phyloP scores from a whole-genome alignment of 2,888 invertebrate species.

The Hipparchia sbordonii region DNA sequence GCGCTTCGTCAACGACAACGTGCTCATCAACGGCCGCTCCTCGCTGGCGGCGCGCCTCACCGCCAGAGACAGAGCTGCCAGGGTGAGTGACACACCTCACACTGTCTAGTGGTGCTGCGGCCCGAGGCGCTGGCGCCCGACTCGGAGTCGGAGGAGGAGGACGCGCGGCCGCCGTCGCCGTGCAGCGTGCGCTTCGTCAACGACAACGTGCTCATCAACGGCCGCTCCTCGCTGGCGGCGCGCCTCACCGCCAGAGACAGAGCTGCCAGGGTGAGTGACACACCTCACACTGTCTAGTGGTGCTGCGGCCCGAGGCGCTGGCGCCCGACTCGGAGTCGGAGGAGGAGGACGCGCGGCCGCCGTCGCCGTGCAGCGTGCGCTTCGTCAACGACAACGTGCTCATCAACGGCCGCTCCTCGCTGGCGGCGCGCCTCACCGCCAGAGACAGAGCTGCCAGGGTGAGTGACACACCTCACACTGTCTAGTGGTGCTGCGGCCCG shows the following conservation, averaged over 20 bases:
- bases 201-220: constrained; percentile 95
- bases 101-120: constrained; percentile 69
- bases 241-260: constrained; percentile 63
- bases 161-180: constrained; percentile 85
- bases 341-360: constrained; percentile 67
- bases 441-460: constrained; percentile 82
- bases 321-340: constrained; percentile 56
- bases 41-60: constrained; percentile 86
- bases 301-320: constrained; percentile 83
- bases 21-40: constrained; percentile 95
- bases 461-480: constrained; percentile 30
- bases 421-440: constrained; percentile 81
- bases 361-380: constrained; percentile 91
- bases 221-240: constrained; percentile 90
- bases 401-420: constrained; percentile 94
- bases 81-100: constrained; percentile 70
- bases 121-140: constrained; percentile 82
- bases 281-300: too few species aligned
- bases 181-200: constrained; percentile 93
- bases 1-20: constrained; percentile 92
- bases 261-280: constrained; percentile 81
- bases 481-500: constrained; percentile 77
- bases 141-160: constrained; percentile 52
- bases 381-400: constrained; percentile 95
- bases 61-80: constrained; percentile 69